Evolutionary conservation across 2,888 invertebrate species (phyloP), one percentile per base, ranked within the genome.

Genomic region (Augochlorella aurata): DNA sequence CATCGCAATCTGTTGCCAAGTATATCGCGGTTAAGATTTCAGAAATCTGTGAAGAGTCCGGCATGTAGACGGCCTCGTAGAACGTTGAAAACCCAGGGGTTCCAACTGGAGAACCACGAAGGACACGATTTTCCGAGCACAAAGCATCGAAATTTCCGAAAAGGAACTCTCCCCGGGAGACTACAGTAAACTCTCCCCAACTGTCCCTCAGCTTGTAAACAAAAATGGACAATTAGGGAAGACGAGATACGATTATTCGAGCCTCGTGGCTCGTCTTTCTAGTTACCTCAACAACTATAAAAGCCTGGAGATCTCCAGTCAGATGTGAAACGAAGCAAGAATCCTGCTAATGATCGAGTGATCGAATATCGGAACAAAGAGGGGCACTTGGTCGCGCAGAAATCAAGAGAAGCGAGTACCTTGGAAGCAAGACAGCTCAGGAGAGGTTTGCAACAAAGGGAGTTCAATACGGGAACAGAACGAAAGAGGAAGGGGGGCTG

Each of bases 321-420:
- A 47, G 24, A 21, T 47, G 67, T 24, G 49, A 63, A 63, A 72
- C 72, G 72, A 61, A 49, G 29, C 49, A 8, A 38, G 72, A 38
- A 24, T 14, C 29, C 14, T 49, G 29, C 16, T 58, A 38, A 52
- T 50, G 65, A 73, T 65, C 73, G 50, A 9, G 50, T 5, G 47
- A 65, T 44, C 21, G 73, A 65, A 68, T 8, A 24, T 50, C 18
- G 47, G 58, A 47, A 72, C 38, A 44, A 70, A 65, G 61, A 49
- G 65, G 63, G 63, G 50, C 63, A 50, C 49, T 50, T 65, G 12
- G 49, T 24, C 38, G 38, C 14, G 2, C 29, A 50, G 73, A 50
- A 50, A 65, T 65, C 65, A 65, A 65, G 65, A 65, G 65, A 68
- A 68, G 49, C 58, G 68, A 54, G 45, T 65, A 3, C 44, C 50